These are phyloP conservation scores for Popillia japonica DNA, from an alignment of 1,140 invertebrate genomes.

Conservation along the genomic window DNA sequence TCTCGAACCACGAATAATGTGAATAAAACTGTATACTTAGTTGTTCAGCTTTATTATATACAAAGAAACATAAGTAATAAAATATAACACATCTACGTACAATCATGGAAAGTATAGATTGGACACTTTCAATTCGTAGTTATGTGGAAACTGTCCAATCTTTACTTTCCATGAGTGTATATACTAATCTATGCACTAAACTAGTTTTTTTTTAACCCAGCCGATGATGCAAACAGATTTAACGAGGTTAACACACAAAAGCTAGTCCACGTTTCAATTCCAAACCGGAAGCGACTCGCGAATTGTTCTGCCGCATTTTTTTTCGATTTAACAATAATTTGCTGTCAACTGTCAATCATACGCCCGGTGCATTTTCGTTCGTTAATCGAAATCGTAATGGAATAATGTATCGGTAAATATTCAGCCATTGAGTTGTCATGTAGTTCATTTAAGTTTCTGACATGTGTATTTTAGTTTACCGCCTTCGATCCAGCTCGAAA, in stretches of 20 bases:
- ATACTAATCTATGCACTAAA: too few relatives aligned
- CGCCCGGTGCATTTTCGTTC: background rate
- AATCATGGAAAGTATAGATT: too few relatives aligned
- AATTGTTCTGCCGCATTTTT: background rate
- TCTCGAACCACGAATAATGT: too few relatives aligned
- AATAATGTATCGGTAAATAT: slow-evolving; percentile 38
- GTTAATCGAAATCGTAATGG: slow-evolving; percentile 32
- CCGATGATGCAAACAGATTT: background rate
- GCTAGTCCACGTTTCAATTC: background rate
- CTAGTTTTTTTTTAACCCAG: background rate
- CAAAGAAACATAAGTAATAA: too few relatives aligned
- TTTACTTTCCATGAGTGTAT: too few relatives aligned
- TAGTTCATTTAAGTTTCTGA: slow-evolving; percentile 51
- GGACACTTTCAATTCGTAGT: too few relatives aligned
- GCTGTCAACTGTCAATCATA: slow-evolving; percentile 18
- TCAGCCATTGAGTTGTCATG: slow-evolving; percentile 48
- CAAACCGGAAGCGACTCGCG: background rate
- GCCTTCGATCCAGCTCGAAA: slow-evolving; percentile 41
- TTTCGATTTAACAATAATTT: background rate
- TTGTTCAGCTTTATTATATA: too few relatives aligned
- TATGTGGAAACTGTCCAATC: too few relatives aligned
- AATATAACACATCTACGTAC: too few relatives aligned
- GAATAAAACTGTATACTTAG: too few relatives aligned
- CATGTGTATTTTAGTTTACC: slow-evolving; percentile 50
- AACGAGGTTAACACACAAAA: background rate